These are phyloP conservation scores for Leptarthrus brevirostris DNA, from an alignment of 2,888 invertebrate genomes.

Conservation along the genomic window DNA sequence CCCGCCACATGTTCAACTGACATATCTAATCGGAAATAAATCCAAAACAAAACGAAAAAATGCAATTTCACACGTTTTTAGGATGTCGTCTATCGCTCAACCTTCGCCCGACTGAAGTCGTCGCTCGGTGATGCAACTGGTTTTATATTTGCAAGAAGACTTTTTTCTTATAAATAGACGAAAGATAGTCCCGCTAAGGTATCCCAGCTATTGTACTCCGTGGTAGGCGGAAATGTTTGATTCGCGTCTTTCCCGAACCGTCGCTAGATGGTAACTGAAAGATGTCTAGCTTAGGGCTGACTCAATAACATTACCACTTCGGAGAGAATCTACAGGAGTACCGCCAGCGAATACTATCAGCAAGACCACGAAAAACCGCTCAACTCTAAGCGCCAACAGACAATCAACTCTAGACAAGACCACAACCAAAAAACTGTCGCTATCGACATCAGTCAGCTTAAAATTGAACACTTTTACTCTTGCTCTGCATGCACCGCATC, in stretches of 20 bases:
- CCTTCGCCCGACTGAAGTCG: slow-evolving; percentile 67
- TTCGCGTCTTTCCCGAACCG: slow-evolving; percentile 49
- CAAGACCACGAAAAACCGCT: not conserved
- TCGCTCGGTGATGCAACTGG: slow-evolving; percentile 68
- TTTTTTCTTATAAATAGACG: slow-evolving; percentile 49
- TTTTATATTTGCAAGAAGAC: slow-evolving; percentile 63
- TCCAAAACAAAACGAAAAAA: slow-evolving; percentile 27
- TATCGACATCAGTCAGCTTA: slow-evolving; percentile 26
- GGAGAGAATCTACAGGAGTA: not conserved
- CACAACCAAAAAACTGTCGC: slow-evolving; percentile 46
- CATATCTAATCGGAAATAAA: not conserved
- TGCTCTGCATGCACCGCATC: slow-evolving; percentile 29
- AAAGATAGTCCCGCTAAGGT: slow-evolving; percentile 32
- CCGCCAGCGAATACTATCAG: slow-evolving; percentile 6
- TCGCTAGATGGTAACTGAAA: slow-evolving; percentile 52
- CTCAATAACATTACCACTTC: slow-evolving; percentile 48
- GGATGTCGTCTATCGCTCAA: slow-evolving; percentile 56
- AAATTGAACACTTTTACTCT: slow-evolving; percentile 45
- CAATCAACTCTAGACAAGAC: slow-evolving; percentile 43
- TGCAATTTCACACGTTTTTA: slow-evolving; percentile 54
- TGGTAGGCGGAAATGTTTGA: not conserved
- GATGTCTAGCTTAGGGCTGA: slow-evolving; percentile 42
- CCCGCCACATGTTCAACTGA: slow-evolving; percentile 34
- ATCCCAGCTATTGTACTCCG: slow-evolving; percentile 1
- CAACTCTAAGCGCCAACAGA: slow-evolving; percentile 42